A percentile compares a stretch with the other conserved stretches of the same genome.
Evolutionary conservation across 2,888 invertebrate species (phyloP).

Genomic region (Tineola bisselliella): DNA sequence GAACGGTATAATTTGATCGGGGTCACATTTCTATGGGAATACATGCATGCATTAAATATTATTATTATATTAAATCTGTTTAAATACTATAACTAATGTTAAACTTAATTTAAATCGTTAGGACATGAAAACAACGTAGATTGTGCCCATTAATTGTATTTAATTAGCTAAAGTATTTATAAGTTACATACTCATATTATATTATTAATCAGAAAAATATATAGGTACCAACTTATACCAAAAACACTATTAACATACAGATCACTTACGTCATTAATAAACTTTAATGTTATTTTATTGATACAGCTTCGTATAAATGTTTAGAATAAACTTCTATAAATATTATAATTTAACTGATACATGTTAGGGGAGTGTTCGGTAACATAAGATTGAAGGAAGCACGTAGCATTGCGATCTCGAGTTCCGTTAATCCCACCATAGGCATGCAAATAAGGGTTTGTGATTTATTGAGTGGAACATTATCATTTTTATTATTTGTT

Average conservation of each 20-base stretch:
- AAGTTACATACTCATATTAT: too few species aligned
- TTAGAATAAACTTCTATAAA: not conserved
- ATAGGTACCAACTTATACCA: too few species aligned
- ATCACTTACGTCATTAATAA: not conserved
- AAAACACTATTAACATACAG: not conserved
- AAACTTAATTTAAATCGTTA: not conserved
- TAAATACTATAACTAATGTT: not conserved
- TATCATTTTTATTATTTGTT: slow-evolving; percentile 71
- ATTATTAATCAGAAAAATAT: too few species aligned
- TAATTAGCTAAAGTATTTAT: not conserved
- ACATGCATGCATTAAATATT: slow-evolving; percentile 30
- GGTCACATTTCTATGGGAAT: slow-evolving; percentile 63
- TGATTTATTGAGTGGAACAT: slow-evolving; percentile 71
- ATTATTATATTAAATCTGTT: not conserved
- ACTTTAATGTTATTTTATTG: not conserved
- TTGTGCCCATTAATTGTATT: not conserved
- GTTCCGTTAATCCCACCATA: slow-evolving; percentile 32
- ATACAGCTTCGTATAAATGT: not conserved
- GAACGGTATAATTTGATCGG: slow-evolving; percentile 64
- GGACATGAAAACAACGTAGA: not conserved
- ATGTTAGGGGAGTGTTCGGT: not conserved
- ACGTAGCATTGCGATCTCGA: not conserved
- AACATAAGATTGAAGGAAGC: slow-evolving; percentile 3
- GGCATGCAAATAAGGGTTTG: slow-evolving; percentile 65
- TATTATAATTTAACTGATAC: not conserved